These are phyloP conservation scores for Aricia artaxerxes DNA, from an alignment of 2,888 invertebrate species.

Conservation along the genomic window DNA sequence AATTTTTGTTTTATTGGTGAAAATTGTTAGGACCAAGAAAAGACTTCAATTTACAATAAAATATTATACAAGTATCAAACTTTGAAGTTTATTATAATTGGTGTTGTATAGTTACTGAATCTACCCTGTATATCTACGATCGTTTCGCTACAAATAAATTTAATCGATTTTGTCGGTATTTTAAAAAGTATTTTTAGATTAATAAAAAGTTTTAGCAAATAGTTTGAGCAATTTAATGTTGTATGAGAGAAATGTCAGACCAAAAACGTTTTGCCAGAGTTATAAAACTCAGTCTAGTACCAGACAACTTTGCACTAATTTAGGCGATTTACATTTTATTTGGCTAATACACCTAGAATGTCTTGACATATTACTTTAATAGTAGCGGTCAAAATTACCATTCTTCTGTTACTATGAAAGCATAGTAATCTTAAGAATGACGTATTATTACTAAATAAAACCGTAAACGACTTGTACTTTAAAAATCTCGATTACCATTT, in stretches of 20 bases:
- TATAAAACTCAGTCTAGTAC: constrained; percentile 3
- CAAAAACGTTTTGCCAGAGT: background rate
- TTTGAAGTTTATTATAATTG: constrained; percentile 15
- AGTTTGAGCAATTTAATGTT: background rate
- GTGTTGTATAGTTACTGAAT: constrained; percentile 12
- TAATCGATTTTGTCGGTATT: background rate
- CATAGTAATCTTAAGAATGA: constrained; percentile 26
- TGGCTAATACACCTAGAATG: background rate
- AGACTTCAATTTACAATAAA: background rate
- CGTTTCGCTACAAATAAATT: background rate
- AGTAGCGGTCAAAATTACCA: background rate
- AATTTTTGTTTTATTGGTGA: background rate
- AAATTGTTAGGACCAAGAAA: background rate
- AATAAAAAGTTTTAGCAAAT: constrained; percentile 8
- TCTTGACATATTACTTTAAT: constrained; percentile 1
- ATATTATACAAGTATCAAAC: constrained; percentile 23
- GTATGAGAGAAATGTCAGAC: background rate
- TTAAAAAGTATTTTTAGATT: background rate
- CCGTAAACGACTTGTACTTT: background rate
- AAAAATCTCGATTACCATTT: background rate
- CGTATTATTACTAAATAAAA: background rate
- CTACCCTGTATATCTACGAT: constrained; percentile 17
- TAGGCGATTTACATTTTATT: constrained; percentile 1
- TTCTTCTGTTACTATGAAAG: constrained; percentile 28
- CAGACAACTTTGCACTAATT: background rate